A percentile compares a stretch with the other conserved stretches of the same genome.
Conservation (phyloP, 30 jellyfish, hydroid and myxozoan genomes). For the Mastigias papua region DNA sequence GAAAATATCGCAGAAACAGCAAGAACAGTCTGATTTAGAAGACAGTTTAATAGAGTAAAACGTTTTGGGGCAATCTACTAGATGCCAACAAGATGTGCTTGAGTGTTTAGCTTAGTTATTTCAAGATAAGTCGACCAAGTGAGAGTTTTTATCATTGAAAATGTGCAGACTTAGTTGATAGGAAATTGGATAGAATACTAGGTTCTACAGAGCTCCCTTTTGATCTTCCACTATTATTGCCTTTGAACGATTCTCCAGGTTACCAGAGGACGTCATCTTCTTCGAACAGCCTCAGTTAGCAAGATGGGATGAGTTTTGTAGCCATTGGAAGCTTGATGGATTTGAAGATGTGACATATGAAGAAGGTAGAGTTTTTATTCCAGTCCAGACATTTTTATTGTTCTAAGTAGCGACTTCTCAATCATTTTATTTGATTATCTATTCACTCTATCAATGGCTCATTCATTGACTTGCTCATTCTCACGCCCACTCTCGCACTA, state of each 20-base stretch:
- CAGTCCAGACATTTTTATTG: too few species aligned
- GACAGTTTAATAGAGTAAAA: too few species aligned
- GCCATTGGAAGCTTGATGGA: constrained; percentile 93
- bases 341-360: constrained; percentile 79
- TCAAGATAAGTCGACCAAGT: too few species aligned
- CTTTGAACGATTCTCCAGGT: constrained; percentile 24
- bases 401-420: too few species aligned
- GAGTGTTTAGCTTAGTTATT: too few species aligned
- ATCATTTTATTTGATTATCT: background rate
- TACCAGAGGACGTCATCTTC: constrained; percentile 69
- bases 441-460: background rate
- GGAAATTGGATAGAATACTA: background rate
- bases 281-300: constrained; percentile 97
- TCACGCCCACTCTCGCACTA: background rate
- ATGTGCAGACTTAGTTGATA: background rate
- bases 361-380: constrained; percentile 57
- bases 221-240: background rate
- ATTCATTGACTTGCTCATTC: background rate
- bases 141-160: background rate
- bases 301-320: constrained; percentile 88
- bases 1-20: too few species aligned
- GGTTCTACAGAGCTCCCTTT: too few species aligned
- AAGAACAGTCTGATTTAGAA: too few species aligned
- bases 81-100: too few species aligned
- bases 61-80: too few species aligned